Evolutionary conservation across 2,113 vertebrate species (phyloP).

Genomic region (Suricata suricatta): DNA sequence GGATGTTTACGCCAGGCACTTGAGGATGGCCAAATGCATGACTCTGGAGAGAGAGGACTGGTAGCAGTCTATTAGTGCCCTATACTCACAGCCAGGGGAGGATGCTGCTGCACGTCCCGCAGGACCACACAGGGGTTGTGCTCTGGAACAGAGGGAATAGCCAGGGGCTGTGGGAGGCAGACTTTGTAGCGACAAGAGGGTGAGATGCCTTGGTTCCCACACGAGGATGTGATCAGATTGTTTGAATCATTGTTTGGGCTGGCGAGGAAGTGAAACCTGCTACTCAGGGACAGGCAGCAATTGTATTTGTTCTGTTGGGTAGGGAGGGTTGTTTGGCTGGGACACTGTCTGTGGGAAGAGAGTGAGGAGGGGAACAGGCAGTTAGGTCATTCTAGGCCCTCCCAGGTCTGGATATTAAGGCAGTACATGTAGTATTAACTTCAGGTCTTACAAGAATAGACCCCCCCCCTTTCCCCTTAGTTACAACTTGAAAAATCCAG

Average conservation of each 20-base stretch:
- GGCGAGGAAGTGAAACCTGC: background rate
- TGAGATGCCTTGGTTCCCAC: background rate
- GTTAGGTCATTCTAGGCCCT: background rate
- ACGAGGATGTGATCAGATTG: background rate
- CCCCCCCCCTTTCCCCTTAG: background rate
- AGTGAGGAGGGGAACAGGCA: background rate
- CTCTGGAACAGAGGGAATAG: background rate
- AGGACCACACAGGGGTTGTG: background rate
- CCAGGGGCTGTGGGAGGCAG: background rate
- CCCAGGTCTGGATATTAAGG: background rate
- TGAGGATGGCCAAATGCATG: background rate
- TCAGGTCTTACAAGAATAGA: background rate
- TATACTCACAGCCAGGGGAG: background rate
- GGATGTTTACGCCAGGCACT: background rate
- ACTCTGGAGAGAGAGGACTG: background rate
- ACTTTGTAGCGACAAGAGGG: background rate
- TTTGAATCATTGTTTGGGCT: background rate
- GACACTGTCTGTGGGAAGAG: background rate
- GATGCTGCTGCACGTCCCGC: background rate
- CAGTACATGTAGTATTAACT: background rate
- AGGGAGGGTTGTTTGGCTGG: background rate
- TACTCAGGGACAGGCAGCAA: background rate
- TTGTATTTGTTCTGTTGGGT: background rate
- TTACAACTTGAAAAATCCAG: background rate
- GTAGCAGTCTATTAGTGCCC: background rate